Conservation (phyloP, 2,797 vertebrate genomes). For the Salmo trutta region DNA sequence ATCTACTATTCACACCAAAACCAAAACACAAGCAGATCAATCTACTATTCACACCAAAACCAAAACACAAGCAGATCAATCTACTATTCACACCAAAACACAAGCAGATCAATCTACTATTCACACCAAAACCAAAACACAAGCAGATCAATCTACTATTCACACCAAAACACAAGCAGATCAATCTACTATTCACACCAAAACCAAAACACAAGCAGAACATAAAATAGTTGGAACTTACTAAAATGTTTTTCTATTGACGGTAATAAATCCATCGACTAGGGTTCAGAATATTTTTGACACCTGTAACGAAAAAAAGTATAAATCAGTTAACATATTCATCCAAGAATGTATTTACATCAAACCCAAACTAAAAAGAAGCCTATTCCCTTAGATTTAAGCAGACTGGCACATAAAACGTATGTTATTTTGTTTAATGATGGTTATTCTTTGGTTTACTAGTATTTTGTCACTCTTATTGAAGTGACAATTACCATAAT, state of each 20-base stretch:
- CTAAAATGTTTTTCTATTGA: slow-evolving; percentile 71
- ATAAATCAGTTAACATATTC: slow-evolving; percentile 7
- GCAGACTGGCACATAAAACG: neutral
- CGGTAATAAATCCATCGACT: slow-evolving; percentile 78
- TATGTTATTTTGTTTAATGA: neutral
- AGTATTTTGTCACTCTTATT: neutral
- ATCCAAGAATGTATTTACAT: neutral
- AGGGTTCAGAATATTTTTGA: slow-evolving; percentile 62
- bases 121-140: neutral
- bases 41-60: slow-evolving; percentile 6
- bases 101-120: slow-evolving; percentile 3
- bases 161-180: slow-evolving; percentile 3
- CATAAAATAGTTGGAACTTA: slow-evolving; percentile 60
- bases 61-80: neutral
- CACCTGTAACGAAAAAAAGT: slow-evolving; percentile 64
- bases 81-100: neutral
- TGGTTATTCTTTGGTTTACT: neutral
- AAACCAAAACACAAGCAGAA: neutral
- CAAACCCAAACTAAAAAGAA: neutral
- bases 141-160: slow-evolving; percentile 5
- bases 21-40: neutral
- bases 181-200: neutral
- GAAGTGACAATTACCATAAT: neutral
- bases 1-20: slow-evolving; percentile 4
- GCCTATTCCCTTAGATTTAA: neutral